These are phyloP conservation scores for Aegithalos caudatus DNA, from an alignment of 2,113 vertebrate genomes.

Conservation along the genomic window DNA sequence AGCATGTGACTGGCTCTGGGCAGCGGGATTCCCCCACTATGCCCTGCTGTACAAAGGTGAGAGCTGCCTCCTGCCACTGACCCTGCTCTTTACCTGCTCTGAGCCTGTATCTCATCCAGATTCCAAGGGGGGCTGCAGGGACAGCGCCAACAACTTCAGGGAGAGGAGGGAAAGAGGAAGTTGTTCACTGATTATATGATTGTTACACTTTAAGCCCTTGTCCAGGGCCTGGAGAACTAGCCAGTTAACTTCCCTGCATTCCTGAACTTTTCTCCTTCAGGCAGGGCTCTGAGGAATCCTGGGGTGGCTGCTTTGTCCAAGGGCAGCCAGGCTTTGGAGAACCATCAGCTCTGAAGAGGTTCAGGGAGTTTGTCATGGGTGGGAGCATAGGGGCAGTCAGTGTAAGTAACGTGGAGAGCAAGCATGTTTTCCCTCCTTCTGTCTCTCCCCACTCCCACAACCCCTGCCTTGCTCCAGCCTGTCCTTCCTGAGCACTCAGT, in stretches of 20 bases:
- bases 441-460: not conserved
- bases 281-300: not conserved
- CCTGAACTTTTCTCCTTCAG: constrained; percentile 4
- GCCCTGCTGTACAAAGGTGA: constrained; percentile 90
- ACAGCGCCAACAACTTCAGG: not conserved
- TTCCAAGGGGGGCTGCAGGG: not conserved
- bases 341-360: not conserved
- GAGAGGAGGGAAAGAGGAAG: not conserved
- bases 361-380: not conserved
- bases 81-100: not conserved
- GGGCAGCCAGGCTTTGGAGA: not conserved
- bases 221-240: not conserved
- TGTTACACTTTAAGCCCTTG: not conserved
- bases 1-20: constrained; percentile 85
- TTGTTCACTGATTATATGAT: not conserved
- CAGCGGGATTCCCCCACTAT: constrained; percentile 87
- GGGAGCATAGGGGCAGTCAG: not conserved
- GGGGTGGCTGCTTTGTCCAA: not conserved
- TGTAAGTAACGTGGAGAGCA: rapidly evolving
- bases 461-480: not conserved
- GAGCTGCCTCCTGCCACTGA: not conserved
- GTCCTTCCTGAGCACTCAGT: rapidly evolving
- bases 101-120: not conserved
- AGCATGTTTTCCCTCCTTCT: not conserved
- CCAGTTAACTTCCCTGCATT: not conserved